phyloP scores from a whole-genome alignment of 2,797 vertebrate species.

The Myotis daubentonii region DNA sequence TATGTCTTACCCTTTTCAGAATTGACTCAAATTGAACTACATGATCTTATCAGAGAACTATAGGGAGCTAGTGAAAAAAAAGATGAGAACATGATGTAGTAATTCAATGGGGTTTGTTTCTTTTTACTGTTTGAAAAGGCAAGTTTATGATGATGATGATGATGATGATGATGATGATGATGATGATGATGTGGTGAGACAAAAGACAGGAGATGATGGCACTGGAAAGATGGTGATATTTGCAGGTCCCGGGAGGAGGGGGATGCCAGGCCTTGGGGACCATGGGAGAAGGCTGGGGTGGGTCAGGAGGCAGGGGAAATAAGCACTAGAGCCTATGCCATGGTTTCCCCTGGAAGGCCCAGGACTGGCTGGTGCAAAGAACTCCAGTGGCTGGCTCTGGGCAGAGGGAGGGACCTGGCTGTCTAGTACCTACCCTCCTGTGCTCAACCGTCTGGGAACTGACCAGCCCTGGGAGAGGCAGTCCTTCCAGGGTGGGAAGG shows the following conservation, averaged over 20 bases:
- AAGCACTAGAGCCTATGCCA: too few species aligned
- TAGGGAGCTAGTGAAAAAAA: neutral
- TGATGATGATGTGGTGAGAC: too few species aligned
- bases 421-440: neutral
- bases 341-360: neutral
- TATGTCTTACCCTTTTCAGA: neutral
- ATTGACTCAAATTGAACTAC: neutral
- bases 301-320: neutral
- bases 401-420: too few species aligned
- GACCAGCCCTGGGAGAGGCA: neutral
- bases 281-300: fast-evolving
- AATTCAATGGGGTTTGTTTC: neutral
- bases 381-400: neutral
- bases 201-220: neutral
- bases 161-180: too few species aligned
- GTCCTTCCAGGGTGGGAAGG: too few species aligned
- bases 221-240: neutral
- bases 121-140: neutral
- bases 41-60: neutral
- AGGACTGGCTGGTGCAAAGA: neutral
- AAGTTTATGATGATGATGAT: too few species aligned
- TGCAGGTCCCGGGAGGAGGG: neutral
- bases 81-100: neutral
- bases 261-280: neutral
- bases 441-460: neutral